Evolutionary conservation across 1,140 invertebrate species (phyloP), one percentile per base, ranked within the genome.

Genomic region (Latrodectus geometricus): DNA sequence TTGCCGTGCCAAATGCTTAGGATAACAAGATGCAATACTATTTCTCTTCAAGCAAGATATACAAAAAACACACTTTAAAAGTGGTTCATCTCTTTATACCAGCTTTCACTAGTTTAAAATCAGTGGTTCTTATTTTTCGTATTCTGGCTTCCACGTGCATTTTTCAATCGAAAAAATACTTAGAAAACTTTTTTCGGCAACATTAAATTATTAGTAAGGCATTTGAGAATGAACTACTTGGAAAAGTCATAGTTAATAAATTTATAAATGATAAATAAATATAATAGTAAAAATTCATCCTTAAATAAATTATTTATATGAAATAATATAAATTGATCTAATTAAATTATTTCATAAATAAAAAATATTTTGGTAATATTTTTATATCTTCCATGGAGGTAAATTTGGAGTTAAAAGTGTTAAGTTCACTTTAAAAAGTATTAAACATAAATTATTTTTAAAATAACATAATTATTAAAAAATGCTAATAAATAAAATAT

Each of bases 1-100:
- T 76, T 76, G 61, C 82, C 72, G 82, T 84, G 82, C 82, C 82
- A 84, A 84, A 84, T 76, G 65, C 8, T 65, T 66, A 84, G 81
- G 72, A 83, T 83, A 72, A 72, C 81, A 83, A 75, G 12, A 49
- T n/a, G 70, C 56, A 68, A 35, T 35, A 35, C 5, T 35, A 68
- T 52, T 72, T 70, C 21, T n/a, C 35, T 21, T 15, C 66, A 15
- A 72, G 49, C 9, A 35, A 20, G 14, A 15, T 70, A 52, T 66
- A 35, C 54, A 35, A 48, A 70, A 8, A 17, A 17, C 69, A 54
- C 9, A 79, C 23, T 79, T 66, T 20, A n/a, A 8, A 12, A 17
- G 8, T 17, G 7, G 12, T 52, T 75, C 48, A 49, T n/a, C 17
- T 15, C 17, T 7, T n/a, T 21, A 21, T 54, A 23, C 73, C 8